These are phyloP conservation scores for Gobio gobio DNA, from an alignment of 2,113 vertebrate species.

Conservation along the genomic window DNA sequence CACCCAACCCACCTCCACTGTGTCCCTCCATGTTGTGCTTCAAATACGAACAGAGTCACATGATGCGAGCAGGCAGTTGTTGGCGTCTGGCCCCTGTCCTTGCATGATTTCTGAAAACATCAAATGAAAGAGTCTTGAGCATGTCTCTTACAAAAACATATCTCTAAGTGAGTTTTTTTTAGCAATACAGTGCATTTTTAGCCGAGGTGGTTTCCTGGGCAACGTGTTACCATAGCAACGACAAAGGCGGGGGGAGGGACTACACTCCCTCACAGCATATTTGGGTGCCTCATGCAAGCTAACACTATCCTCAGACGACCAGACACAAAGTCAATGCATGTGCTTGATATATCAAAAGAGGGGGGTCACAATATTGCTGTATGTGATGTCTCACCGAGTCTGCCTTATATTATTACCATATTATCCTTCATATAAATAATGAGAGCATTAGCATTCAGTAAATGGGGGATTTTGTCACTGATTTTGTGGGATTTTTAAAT, in stretches of 20 bases:
- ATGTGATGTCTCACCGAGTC: background rate
- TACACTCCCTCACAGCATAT: slow-evolving; percentile 42
- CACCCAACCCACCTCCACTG: background rate
- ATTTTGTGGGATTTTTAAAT: too few species aligned
- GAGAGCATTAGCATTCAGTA: background rate
- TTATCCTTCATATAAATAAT: background rate
- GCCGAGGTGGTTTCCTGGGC: slow-evolving; percentile 43
- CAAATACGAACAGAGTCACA: background rate
- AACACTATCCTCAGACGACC: slow-evolving; percentile 34
- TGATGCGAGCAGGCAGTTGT: background rate
- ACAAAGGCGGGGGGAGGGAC: slow-evolving; percentile 4
- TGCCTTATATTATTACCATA: background rate
- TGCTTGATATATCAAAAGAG: background rate
- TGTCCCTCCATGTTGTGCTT: background rate
- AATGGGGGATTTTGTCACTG: background rate
- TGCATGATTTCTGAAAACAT: background rate
- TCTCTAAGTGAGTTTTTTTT: slow-evolving; percentile 33
- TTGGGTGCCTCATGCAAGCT: slow-evolving; percentile 45
- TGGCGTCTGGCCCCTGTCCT: background rate
- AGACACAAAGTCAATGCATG: slow-evolving; percentile 39
- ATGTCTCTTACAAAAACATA: background rate
- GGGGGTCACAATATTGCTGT: background rate
- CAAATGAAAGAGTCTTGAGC: background rate
- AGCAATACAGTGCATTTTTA: slow-evolving; percentile 26
- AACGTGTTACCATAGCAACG: slow-evolving; percentile 57